Evolutionary conservation across 2,113 vertebrate genomes (phyloP).

Genomic region (Illadopsis cleaveri): DNA sequence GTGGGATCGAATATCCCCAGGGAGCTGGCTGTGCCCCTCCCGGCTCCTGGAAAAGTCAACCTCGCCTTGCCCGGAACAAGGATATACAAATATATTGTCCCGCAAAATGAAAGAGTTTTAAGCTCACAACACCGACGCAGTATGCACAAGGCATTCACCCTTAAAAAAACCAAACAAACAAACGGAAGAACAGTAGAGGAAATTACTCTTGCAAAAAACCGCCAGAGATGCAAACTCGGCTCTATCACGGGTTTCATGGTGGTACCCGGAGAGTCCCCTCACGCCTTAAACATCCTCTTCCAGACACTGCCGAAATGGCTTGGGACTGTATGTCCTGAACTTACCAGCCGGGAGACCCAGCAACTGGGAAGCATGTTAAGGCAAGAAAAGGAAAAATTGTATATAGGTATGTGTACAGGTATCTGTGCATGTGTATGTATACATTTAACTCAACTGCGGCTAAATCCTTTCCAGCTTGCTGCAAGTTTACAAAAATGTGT

Average conservation of each 20-base stretch:
- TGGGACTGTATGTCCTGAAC: neutral
- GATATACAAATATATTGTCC: neutral
- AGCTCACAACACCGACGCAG: fast-evolving
- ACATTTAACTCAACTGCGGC: neutral
- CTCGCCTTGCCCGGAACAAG: neutral
- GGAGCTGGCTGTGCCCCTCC: neutral
- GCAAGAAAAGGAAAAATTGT: neutral
- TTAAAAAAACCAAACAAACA: neutral
- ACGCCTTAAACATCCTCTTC: fast-evolving
- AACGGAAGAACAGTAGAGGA: neutral
- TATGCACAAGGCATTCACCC: fast-evolving
- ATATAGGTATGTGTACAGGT: neutral
- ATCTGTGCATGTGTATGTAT: fast-evolving
- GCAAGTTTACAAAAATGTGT: neutral
- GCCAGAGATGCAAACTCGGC: neutral
- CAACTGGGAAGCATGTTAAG: neutral
- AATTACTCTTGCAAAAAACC: neutral
- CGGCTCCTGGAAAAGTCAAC: neutral
- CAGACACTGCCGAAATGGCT: neutral
- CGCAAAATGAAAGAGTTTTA: neutral
- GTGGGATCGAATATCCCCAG: neutral
- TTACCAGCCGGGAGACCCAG: neutral
- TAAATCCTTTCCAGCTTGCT: neutral
- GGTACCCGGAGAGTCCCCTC: too few relatives aligned
- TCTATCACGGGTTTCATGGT: fast-evolving